phyloP scores from a whole-genome alignment of 2,797 vertebrate species.

The Epinephelus coioides region DNA sequence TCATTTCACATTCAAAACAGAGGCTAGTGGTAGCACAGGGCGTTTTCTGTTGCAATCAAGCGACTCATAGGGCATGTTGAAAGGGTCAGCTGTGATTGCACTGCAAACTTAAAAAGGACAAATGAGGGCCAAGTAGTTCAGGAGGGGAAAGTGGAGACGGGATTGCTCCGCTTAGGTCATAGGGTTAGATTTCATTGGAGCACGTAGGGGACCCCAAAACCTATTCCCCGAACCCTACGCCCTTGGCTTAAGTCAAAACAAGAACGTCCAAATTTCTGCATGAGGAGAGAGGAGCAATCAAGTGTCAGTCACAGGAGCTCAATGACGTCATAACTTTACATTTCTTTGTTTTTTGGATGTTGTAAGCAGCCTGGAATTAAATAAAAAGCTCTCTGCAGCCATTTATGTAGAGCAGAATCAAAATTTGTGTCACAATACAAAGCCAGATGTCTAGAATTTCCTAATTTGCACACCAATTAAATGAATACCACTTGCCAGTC shows the following conservation, averaged over 20 bases:
- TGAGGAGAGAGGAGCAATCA: neutral
- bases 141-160: neutral
- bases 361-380: neutral
- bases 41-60: neutral
- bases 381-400: conserved; percentile 5
- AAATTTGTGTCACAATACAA: neutral
- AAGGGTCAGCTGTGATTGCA: conserved; percentile 1
- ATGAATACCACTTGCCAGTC: neutral
- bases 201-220: no score
- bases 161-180: neutral
- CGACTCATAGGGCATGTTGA: neutral
- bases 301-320: neutral
- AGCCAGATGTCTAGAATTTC: neutral
- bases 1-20: conserved; percentile 4
- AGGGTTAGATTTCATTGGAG: no score
- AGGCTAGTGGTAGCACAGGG: neutral
- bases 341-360: conserved; percentile 18
- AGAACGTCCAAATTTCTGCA: neutral
- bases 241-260: conserved; percentile 4
- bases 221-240: no score
- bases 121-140: conserved; percentile 19
- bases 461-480: neutral
- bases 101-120: conserved; percentile 12
- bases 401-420: neutral
- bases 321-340: conserved; percentile 3